Percentiles rank a stretch among this genome's conserved stretches.
Evolutionary conservation across 1,140 invertebrate species (phyloP).

Genomic region (Neodiprion virginianus): DNA sequence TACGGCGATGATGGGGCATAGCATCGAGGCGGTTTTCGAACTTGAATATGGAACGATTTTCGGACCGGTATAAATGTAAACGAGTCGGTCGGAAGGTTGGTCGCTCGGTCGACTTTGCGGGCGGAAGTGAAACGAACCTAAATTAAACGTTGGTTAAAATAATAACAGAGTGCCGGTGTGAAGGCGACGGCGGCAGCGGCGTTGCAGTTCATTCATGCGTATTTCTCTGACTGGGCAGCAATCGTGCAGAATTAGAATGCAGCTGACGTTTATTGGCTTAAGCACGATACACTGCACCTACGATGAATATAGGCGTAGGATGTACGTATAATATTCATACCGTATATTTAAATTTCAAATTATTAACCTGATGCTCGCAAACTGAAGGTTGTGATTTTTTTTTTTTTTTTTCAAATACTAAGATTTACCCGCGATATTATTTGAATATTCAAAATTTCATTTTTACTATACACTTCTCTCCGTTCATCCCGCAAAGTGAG

Average conservation of each 20-base stretch:
- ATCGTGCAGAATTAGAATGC: not conserved
- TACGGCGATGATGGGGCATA: no score
- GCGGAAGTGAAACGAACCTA: not conserved
- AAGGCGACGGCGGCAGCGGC: not conserved
- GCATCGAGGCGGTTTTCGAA: not conserved
- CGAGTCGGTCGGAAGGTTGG: not conserved
- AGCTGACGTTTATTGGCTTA: not conserved
- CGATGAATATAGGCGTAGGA: no score
- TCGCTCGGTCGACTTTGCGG: not conserved
- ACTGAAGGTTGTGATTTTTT: no score
- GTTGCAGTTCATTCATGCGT: not conserved
- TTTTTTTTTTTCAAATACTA: no score
- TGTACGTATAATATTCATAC: no score
- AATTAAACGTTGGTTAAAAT: not conserved
- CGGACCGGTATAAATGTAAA: not conserved
- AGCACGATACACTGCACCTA: not conserved
- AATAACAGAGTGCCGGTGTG: not conserved
- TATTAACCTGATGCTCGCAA: no score
- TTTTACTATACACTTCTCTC: no score
- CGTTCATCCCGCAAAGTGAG: no score
- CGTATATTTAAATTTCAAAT: no score
- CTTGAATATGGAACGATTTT: conserved; percentile 6
- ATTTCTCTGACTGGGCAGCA: not conserved
- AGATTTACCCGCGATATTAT: no score
- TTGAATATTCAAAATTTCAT: no score